Conservation (phyloP, 2,797 vertebrate genomes). For the Falco cherrug region DNA sequence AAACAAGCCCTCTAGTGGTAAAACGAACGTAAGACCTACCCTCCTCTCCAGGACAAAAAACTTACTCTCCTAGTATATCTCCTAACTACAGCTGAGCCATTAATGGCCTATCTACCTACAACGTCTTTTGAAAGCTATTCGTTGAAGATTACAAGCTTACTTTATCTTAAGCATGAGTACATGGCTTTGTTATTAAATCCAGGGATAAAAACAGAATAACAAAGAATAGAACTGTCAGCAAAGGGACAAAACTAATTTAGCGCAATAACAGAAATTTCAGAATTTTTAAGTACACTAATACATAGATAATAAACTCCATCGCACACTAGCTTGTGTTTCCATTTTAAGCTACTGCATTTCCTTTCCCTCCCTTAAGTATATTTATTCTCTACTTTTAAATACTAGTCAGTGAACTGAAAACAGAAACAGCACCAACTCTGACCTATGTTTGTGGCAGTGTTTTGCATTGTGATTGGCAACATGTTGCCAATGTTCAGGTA, state of each 20-base stretch:
- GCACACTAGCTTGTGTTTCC: neutral
- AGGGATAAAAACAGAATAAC: neutral
- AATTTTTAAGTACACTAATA: neutral
- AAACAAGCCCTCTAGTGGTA: slow-evolving; percentile 65
- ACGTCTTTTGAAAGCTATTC: neutral
- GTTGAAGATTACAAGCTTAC: neutral
- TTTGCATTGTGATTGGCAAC: neutral
- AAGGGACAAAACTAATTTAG: neutral
- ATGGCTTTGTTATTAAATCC: neutral
- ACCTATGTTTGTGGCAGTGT: neutral
- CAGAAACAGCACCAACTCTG: neutral
- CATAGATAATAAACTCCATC: neutral
- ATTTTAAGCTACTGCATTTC: neutral
- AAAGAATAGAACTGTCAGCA: neutral
- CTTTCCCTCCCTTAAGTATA: neutral
- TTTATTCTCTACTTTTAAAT: neutral
- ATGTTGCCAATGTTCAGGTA: neutral
- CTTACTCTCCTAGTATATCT: neutral
- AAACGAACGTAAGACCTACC: neutral
- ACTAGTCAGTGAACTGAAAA: neutral
- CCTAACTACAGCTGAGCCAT: neutral
- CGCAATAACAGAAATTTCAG: neutral
- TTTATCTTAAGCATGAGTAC: neutral
- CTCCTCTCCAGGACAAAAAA: neutral
- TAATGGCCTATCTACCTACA: neutral